phyloP scores from a whole-genome alignment of 2,888 invertebrate genomes.

The Scaptodrosophila latifasciaeformis region DNA sequence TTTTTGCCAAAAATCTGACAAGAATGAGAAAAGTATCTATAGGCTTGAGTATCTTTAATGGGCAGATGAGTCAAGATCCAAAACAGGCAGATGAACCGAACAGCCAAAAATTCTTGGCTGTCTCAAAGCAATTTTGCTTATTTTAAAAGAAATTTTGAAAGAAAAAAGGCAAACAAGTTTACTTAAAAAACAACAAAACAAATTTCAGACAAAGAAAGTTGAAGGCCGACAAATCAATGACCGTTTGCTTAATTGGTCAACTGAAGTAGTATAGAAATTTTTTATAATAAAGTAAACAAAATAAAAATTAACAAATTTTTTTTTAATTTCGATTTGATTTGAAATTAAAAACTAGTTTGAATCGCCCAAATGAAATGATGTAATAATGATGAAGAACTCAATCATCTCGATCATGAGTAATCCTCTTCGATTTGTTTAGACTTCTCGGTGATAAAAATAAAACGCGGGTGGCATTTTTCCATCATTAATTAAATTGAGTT shows the following conservation, averaged over 20 bases:
- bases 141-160: conserved; percentile 43
- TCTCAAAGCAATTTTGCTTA: conserved; percentile 3
- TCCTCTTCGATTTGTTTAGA: not conserved
- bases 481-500: not conserved
- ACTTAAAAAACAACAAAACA: conserved; percentile 29
- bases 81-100: no score
- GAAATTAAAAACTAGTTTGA: conserved; percentile 37
- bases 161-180: conserved; percentile 65
- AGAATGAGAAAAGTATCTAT: no score
- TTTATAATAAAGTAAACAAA: no score
- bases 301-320: no score
- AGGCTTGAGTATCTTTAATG: no score
- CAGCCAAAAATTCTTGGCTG: not conserved
- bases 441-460: not conserved
- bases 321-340: no score
- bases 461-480: not conserved
- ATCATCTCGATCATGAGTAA: no score
- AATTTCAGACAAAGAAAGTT: conserved; percentile 58
- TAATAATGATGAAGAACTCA: conserved; percentile 31
- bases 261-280: not conserved
- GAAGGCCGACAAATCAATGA: conserved; percentile 61
- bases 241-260: conserved; percentile 32
- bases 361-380: conserved; percentile 40
- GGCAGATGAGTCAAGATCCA: no score
- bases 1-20: no score